Evolutionary conservation across 2,797 vertebrate species (phyloP), one percentile per base, ranked within the genome.

Genomic region (Monodelphis domestica): DNA sequence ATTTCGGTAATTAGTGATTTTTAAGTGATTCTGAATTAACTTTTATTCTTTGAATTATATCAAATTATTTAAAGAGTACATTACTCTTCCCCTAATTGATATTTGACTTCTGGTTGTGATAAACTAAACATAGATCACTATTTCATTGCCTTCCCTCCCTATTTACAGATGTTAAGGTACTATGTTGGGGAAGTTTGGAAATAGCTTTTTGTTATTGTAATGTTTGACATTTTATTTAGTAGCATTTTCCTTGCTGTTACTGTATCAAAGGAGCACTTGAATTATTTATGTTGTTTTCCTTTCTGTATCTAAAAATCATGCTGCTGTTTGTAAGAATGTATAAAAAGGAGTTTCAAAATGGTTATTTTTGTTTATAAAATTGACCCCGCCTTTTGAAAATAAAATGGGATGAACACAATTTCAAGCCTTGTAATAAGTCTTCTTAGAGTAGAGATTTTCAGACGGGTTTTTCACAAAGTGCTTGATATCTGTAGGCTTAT

Each of bases 251-350:
- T 51, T 95, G 15, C 93, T 96, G 88, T 96, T 96, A 93, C 94
- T 97, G 96, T 97, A 95, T n/a, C 95, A 94, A 95, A 53, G 92
- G 94, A 92, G 87, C 92, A 91, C 89, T 93, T 95, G 92, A 91
- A 95, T 92, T 95, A 90, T 95, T 96, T 97, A 91, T 95, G 89
- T 89, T 55, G 94, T 91, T 95, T 96, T 93, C 57, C 88, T 96
- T 95, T 93, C 91, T 97, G 97, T 97, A 97, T 96, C 95, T 96
- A 96, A 97, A 97, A 94, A 97, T 92, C 78, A 92, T 96, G 94
- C 93, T 96, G 51, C 89, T 95, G 94, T 97, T 95, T 97, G 89
- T 95, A 95, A 96, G 89, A 93, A 91, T 97, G 96, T 97, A 92
- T 97, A 93, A 97, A 97, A 93, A 84, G 94, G 28, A 38, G n/a